Evolutionary conservation across 2,797 vertebrate genomes (phyloP), one percentile per base, ranked within the genome.

Genomic region (Mastacembelus armatus): DNA sequence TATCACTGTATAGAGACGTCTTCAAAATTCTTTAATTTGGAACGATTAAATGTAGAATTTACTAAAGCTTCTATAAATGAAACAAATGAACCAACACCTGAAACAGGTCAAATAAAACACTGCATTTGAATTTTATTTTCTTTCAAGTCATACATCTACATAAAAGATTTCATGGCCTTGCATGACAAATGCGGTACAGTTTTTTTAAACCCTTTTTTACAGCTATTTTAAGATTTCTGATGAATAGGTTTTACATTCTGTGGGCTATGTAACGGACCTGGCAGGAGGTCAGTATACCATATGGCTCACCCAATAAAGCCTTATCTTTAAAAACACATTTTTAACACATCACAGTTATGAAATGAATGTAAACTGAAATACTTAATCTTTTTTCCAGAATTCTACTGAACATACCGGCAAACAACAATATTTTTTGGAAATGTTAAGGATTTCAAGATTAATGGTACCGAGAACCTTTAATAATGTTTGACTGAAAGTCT

Each of bases 81-180:
- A 59, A 61, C 6, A 71, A 48, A n/a, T n/a, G 10, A 74, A 19
- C 0, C 26, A 65, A 71, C 39, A 58, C 33, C n/a, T 10, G 57
- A 58, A 43, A 66, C 21, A 4, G 74, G 67, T 62, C 61, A 43
- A 77, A 76, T 74, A 81, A 78, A 85, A 82, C 70, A 83, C 77
- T 83, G 59, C 67, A 83, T 79, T 87, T 85, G 21, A 74, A 77
- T 90, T 89, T 90, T 82, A 86, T 78, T 83, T 83, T 83, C 54
- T 75, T 84, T 85, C 68, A 87, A 92, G 84, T 89, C 84, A 88
- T 86, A 93, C 92, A 93, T 85, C 90, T 89, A 93, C 66, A 39
- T 81, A 85, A 89, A 91, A 88, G 75, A 86, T 82, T 81, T 80
- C 60, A 88, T 91, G 86, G 88, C 81, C 86, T 93, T 12, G 81